phyloP scores from a whole-genome alignment of 2,797 vertebrate species.

The Karalla daura region DNA sequence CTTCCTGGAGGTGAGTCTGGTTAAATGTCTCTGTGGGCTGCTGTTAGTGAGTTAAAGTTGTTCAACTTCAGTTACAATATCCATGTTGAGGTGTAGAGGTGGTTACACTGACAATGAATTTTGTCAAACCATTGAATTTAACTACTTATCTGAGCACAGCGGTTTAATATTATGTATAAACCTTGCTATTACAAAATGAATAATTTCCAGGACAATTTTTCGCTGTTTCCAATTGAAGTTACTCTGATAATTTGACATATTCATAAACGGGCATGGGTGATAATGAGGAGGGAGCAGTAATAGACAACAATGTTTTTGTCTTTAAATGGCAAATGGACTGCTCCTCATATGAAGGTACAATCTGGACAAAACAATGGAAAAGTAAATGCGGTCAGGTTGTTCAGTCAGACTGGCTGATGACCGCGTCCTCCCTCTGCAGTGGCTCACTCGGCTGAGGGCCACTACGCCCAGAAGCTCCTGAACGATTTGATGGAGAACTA shows the following conservation, averaged over 20 bases:
- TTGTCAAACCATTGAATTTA: too few species aligned
- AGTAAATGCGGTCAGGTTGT: neutral
- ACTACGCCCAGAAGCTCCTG: conserved; percentile 92
- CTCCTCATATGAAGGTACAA: neutral
- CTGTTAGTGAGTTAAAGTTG: neutral
- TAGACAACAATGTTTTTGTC: neutral
- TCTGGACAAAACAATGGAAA: neutral
- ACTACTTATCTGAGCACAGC: too few species aligned
- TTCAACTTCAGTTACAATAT: too few species aligned
- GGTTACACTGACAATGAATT: neutral
- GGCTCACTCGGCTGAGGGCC: conserved; percentile 89
- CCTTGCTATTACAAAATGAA: too few species aligned
- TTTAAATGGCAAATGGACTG: neutral
- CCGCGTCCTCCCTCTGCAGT: conserved; percentile 64
- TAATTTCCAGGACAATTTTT: too few species aligned
- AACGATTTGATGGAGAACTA: conserved; percentile 95
- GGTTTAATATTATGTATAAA: too few species aligned
- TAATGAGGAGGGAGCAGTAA: neutral
- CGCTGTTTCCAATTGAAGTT: too few species aligned
- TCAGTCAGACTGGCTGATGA: neutral
- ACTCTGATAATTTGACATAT: too few species aligned
- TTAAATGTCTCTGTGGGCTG: neutral
- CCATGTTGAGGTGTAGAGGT: too few species aligned
- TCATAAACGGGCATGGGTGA: neutral
- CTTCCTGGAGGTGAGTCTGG: conserved; percentile 77